Evolutionary conservation across 2,113 vertebrate genomes (phyloP).

Genomic region (Ciconia stormi): DNA sequence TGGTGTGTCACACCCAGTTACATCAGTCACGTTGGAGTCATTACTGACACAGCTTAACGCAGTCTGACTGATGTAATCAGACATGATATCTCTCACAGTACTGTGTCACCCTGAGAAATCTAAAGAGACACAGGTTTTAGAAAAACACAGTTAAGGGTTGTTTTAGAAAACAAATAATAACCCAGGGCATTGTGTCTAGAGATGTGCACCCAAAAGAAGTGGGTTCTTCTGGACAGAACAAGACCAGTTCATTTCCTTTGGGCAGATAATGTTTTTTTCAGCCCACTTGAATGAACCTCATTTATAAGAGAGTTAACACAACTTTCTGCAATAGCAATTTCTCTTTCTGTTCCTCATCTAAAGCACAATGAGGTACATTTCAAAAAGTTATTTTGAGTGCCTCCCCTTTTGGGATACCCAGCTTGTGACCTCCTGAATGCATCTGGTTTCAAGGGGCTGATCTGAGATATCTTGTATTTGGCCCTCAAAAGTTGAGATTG

Average conservation of each 20-base stretch:
- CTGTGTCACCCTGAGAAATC: slow-evolving; percentile 22
- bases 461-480: not conserved
- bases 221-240: not conserved
- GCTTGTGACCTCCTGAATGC: not conserved
- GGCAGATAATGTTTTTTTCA: not conserved
- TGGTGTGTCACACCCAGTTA: slow-evolving; percentile 25
- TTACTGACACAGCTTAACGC: slow-evolving; percentile 23
- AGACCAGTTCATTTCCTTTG: not conserved
- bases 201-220: not conserved
- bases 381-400: not conserved
- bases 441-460: not conserved
- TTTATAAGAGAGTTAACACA: not conserved
- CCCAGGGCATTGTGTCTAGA: not conserved
- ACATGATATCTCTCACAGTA: not conserved
- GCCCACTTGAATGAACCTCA: not conserved
- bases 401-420: not conserved
- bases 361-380: not conserved
- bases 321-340: not conserved
- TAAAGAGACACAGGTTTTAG: not conserved
- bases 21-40: slow-evolving; percentile 19
- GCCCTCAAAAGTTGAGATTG: not conserved
- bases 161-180: slow-evolving; percentile 31
- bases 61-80: slow-evolving; percentile 42
- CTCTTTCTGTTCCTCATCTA: not conserved
- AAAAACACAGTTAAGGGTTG: not conserved